Percentiles rank a stretch among this genome's conserved stretches.
Conservation (phyloP, 2,888 invertebrate genomes). For the Gastrophysa polygoni region DNA sequence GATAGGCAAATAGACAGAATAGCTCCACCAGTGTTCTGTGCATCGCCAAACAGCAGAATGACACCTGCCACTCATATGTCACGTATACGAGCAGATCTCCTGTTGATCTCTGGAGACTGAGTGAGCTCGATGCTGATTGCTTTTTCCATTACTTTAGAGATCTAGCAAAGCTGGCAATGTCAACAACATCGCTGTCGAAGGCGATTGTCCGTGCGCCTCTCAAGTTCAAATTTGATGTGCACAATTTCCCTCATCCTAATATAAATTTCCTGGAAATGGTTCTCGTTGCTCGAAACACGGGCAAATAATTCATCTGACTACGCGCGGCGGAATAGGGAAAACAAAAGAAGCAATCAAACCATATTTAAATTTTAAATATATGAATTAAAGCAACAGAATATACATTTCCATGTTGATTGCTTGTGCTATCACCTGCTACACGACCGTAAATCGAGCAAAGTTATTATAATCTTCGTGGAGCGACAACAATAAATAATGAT, state of each 20-base stretch:
- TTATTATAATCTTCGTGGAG: slow-evolving; percentile 11
- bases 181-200: not conserved
- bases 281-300: not conserved
- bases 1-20: too few relatives aligned
- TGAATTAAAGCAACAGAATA: slow-evolving; percentile 57
- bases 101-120: too few relatives aligned
- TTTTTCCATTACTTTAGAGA: too few relatives aligned
- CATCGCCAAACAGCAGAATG: too few relatives aligned
- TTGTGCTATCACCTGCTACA: slow-evolving; percentile 16
- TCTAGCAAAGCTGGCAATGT: too few relatives aligned
- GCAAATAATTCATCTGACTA: slow-evolving; percentile 42
- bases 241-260: not conserved
- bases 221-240: not conserved
- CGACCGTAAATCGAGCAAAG: not conserved
- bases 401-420: slow-evolving; percentile 57
- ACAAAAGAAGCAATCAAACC: slow-evolving; percentile 57
- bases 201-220: slow-evolving; percentile 33
- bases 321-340: slow-evolving; percentile 46
- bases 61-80: too few relatives aligned
- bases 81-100: too few relatives aligned
- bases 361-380: slow-evolving; percentile 58
- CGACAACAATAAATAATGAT: not conserved
- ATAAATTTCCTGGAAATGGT: not conserved
- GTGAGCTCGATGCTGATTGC: too few relatives aligned
- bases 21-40: too few relatives aligned